Percentiles rank a stretch among this genome's conserved stretches.
phyloP scores from a whole-genome alignment of 2,888 invertebrate species.

The Pemphredon lugubris region DNA sequence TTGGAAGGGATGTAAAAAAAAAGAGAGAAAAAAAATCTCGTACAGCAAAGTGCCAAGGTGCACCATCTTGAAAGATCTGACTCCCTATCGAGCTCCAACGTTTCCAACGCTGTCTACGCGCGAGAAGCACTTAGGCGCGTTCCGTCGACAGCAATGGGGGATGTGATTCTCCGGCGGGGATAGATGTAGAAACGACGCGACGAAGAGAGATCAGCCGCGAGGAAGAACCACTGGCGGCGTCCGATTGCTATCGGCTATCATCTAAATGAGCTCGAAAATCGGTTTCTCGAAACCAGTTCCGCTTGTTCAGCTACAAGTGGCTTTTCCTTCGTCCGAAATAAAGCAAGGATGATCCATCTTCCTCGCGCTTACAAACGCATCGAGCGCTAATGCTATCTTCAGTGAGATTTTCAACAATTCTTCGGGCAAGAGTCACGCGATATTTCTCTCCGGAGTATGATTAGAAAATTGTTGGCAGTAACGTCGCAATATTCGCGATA shows the following conservation, averaged over 20 bases:
- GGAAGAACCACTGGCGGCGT: constrained; percentile 2
- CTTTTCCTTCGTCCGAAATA: not conserved
- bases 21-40: constrained; percentile 49
- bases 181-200: too few relatives aligned
- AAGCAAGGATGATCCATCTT: not conserved
- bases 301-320: constrained; percentile 14
- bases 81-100: constrained; percentile 56
- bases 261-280: constrained; percentile 5
- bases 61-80: constrained; percentile 61
- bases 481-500: too few relatives aligned
- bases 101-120: constrained; percentile 51
- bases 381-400: too few relatives aligned
- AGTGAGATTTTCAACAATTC: too few relatives aligned
- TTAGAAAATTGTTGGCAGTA: too few relatives aligned
- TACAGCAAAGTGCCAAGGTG: constrained; percentile 61
- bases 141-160: constrained; percentile 57
- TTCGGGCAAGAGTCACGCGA: too few relatives aligned
- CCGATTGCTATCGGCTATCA: constrained; percentile 25
- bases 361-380: too few relatives aligned
- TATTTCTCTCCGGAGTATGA: too few relatives aligned
- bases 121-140: constrained; percentile 59
- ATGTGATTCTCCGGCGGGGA: constrained; percentile 18
- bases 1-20: constrained; percentile 19
- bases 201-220: constrained; percentile 15
- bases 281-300: not conserved